Percentiles rank a stretch among this genome's conserved stretches.
phyloP scores from a whole-genome alignment of 2,113 vertebrate species.

The Pygoscelis adeliae region DNA sequence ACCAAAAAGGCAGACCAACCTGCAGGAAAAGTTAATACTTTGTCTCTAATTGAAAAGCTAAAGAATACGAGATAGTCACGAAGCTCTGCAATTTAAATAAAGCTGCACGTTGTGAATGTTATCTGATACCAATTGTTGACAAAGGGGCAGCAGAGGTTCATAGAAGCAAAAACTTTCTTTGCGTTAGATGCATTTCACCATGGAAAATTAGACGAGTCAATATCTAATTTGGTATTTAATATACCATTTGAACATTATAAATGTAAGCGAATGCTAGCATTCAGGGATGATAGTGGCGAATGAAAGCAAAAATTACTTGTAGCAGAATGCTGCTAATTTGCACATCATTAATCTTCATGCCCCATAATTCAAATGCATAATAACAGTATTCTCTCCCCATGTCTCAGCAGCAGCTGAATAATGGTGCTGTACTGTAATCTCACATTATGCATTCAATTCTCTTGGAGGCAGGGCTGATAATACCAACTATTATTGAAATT shows the following conservation, averaged over 20 bases:
- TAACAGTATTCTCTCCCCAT: neutral
- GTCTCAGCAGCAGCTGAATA: conserved; percentile 19
- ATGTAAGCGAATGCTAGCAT: neutral
- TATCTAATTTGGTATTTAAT: conserved; percentile 39
- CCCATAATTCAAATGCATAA: conserved; percentile 11
- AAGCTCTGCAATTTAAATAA: neutral
- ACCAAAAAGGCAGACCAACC: neutral
- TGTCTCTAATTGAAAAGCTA: neutral
- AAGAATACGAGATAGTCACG: neutral
- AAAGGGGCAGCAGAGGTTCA: neutral
- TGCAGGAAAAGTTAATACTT: neutral
- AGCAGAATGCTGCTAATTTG: conserved; percentile 38
- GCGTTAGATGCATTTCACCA: neutral
- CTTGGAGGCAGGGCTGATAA: neutral
- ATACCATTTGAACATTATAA: neutral
- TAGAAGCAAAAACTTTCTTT: neutral
- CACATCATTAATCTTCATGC: conserved; percentile 39
- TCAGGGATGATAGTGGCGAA: neutral
- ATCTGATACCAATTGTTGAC: neutral
- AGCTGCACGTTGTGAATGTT: neutral
- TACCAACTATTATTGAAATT: neutral
- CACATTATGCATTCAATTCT: neutral
- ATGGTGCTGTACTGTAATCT: neutral
- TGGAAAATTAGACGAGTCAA: neutral
- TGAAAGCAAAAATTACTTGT: conserved; percentile 38